Evolutionary conservation across 2,888 invertebrate species (phyloP), one percentile per base, ranked within the genome.

Genomic region (Eupithecia pulchellata): DNA sequence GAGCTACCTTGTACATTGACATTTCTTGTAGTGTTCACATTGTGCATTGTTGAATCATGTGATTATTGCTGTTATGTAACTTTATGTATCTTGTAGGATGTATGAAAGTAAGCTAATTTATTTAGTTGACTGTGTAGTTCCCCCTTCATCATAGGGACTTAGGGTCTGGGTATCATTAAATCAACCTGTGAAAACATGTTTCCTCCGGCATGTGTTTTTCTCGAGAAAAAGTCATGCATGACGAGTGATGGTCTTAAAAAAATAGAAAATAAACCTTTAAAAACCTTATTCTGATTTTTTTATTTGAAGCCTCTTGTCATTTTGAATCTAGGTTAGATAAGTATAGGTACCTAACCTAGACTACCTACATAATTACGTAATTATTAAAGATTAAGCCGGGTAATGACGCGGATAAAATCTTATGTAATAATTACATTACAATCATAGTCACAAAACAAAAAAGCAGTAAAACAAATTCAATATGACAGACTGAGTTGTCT

Each of bases 11-110:
- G 84, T 82, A 85, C 78, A 81, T 78, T 83, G 79, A 81, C 80
- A 76, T 81, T 81, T 82, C 79, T 78, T 78, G 76, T 73, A 76
- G 74, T 79, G 72, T 42, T 64, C 42, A 66, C 66, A 25, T 67
- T 32, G 64, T 76, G 78, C 63, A 58, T 68, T 72, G 64, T 84
- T 82, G 81, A 83, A 88, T 88, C 90, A 89, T 91, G 90, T 92
- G 91, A 90, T 88, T 60, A 84, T 79, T 85, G 81, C 82, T 87
- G 87, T 92, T 93, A 92, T 91, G 86, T 90, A 91, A 92, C 87
- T 78, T 81, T 84, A 82, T 82, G 84, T 82, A 82, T 83, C 82
- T 82, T 84, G 82, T 83, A 75, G 83, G 83, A 61, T 84, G 84
- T 81, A 84, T 83, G 84, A 81, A 79, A 79, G 84, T 80, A 82